These are phyloP conservation scores for Osmerus mordax DNA, from an alignment of 2,113 vertebrate genomes.

Conservation along the genomic window DNA sequence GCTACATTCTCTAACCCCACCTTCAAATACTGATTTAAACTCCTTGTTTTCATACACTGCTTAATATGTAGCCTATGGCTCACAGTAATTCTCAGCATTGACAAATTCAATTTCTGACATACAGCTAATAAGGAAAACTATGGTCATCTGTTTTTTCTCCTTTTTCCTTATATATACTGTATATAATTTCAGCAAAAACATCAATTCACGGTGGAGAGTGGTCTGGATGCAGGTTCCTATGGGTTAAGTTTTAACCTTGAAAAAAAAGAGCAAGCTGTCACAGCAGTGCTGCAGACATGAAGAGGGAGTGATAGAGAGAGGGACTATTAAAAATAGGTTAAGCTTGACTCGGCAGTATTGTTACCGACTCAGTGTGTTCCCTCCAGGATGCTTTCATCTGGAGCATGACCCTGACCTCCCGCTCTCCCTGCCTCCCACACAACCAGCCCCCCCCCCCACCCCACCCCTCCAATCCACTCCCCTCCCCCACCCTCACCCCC, in stretches of 20 bases:
- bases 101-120: too few relatives aligned
- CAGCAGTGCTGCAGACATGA: constrained; percentile 43
- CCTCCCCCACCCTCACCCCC: background rate
- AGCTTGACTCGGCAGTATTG: constrained; percentile 63
- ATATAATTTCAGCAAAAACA: too few relatives aligned
- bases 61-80: too few relatives aligned
- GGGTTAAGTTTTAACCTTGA: constrained; percentile 63
- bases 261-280: constrained; percentile 41
- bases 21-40: too few relatives aligned
- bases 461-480: too few relatives aligned
- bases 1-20: too few relatives aligned
- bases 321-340: constrained; percentile 67
- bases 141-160: too few relatives aligned
- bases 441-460: background rate
- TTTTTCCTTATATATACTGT: too few relatives aligned
- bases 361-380: constrained; percentile 58
- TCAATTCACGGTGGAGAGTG: too few relatives aligned
- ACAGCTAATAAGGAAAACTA: too few relatives aligned
- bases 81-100: too few relatives aligned
- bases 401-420: constrained; percentile 54
- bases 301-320: constrained; percentile 12
- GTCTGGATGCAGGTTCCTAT: constrained; percentile 26
- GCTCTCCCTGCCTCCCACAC: constrained; percentile 12
- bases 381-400: constrained; percentile 50
- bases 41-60: too few relatives aligned